A percentile compares a stretch with the other conserved stretches of the same genome.
Evolutionary conservation across 2,113 vertebrate species (phyloP).

Genomic region (Ptilorrhoa leucosticta): DNA sequence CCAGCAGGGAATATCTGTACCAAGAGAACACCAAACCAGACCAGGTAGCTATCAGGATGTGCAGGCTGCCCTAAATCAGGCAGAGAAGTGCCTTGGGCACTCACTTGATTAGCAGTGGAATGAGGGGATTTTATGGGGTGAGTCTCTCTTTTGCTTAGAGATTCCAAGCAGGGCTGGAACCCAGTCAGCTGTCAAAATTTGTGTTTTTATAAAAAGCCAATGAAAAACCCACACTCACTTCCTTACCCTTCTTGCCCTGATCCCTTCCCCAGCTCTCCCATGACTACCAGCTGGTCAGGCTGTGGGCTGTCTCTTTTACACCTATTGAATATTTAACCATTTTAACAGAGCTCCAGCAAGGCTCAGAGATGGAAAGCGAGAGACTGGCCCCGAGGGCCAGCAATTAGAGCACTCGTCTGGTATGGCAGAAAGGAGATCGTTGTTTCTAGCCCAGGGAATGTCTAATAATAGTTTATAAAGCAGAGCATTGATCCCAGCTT

Average conservation of each 20-base stretch:
- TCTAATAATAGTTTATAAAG: not conserved
- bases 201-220: not conserved
- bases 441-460: not conserved
- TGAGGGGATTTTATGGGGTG: not conserved
- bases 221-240: not conserved
- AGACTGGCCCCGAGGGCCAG: accelerated
- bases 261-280: not conserved
- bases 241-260: not conserved
- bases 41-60: not conserved
- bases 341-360: not conserved
- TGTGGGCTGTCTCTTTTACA: not conserved
- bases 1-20: not conserved
- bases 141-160: not conserved
- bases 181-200: not conserved
- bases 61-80: not conserved
- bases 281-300: not conserved
- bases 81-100: not conserved
- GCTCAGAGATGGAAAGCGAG: not conserved
- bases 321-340: not conserved
- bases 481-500: not conserved
- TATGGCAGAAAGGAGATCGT: not conserved
- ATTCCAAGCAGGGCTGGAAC: not conserved
- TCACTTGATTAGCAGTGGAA: not conserved
- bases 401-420: not conserved
- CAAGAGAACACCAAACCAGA: not conserved